Evolutionary conservation across 2,888 invertebrate species (phyloP).

Genomic region (Drosophila sordidapex): DNA sequence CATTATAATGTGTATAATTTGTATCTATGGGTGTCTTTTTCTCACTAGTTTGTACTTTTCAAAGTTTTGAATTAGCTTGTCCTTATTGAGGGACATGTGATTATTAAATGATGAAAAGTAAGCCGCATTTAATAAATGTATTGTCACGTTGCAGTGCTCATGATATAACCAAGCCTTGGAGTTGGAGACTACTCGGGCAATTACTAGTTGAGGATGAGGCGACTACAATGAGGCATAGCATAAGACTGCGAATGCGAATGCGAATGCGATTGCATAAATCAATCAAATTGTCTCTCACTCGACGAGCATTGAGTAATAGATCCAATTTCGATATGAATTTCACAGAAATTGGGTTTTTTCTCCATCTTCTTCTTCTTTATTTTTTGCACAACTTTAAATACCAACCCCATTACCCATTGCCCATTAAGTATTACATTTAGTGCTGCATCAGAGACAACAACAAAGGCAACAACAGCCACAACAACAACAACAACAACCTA

Average conservation of each 20-base stretch:
- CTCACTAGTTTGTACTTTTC: neutral
- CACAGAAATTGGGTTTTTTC: constrained; percentile 63
- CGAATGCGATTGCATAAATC: constrained; percentile 73
- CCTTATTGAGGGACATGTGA: neutral
- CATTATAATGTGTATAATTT: neutral
- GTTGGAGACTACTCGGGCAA: constrained; percentile 40
- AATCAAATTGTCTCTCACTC: constrained; percentile 80
- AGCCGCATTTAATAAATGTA: neutral
- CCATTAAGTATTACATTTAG: constrained; percentile 72
- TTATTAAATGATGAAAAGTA: neutral
- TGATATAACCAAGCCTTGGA: constrained; percentile 21
- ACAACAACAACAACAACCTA: constrained; percentile 31
- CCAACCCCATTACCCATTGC: constrained; percentile 79
- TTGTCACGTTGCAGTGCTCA: constrained; percentile 19
- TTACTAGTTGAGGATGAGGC: constrained; percentile 31
- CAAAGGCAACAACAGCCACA: constrained; percentile 38
- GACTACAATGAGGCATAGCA: constrained; percentile 54
- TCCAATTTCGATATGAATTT: constrained; percentile 80
- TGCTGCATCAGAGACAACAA: constrained; percentile 55
- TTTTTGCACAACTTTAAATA: constrained; percentile 76
- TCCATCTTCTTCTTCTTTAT: constrained; percentile 27
- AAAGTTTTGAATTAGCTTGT: neutral
- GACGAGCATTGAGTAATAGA: constrained; percentile 75
- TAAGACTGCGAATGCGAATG: constrained; percentile 17
- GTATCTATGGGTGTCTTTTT: neutral